phyloP scores from a whole-genome alignment of 92 coral and sea anemone species.

The Actinostola sp. region DNA sequence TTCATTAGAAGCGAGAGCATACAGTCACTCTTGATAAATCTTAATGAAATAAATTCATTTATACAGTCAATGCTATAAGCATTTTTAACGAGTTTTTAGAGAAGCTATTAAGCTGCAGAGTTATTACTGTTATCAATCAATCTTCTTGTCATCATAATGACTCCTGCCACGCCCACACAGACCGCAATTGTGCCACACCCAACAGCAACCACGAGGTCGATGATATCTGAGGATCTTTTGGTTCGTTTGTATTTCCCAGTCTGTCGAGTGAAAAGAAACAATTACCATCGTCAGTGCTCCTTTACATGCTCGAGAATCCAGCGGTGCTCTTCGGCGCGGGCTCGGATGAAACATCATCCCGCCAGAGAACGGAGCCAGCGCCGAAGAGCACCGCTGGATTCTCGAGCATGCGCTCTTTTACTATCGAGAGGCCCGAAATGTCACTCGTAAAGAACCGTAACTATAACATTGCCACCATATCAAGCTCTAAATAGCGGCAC shows the following conservation, averaged over 20 bases:
- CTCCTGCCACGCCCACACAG: constrained; percentile 93
- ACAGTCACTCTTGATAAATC: not conserved
- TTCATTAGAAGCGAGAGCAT: not conserved
- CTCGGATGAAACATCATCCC: no score
- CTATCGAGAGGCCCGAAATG: no score
- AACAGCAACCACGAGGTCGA: constrained; percentile 87
- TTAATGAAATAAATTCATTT: constrained; percentile 8
- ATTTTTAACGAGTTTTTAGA: not conserved
- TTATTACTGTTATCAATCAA: constrained; percentile 78
- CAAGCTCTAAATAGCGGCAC: no score
- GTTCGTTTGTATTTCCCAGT: constrained; percentile 77
- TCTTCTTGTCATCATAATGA: constrained; percentile 88
- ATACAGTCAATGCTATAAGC: constrained; percentile 18
- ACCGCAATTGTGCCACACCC: constrained; percentile 89
- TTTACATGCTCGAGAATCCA: no score
- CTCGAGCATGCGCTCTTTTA: no score
- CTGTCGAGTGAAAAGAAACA: constrained; percentile 17
- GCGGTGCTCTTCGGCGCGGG: no score
- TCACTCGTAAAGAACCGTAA: no score
- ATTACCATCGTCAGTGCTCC: not conserved
- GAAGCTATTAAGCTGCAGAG: constrained; percentile 44
- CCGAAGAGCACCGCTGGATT: no score
- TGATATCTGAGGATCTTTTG: constrained; percentile 88
- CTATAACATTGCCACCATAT: no score
- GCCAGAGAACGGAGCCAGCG: no score